Evolutionary conservation across 2,888 invertebrate species (phyloP), one percentile per base, ranked within the genome.

Genomic region (Macrosoma leucophasiata): DNA sequence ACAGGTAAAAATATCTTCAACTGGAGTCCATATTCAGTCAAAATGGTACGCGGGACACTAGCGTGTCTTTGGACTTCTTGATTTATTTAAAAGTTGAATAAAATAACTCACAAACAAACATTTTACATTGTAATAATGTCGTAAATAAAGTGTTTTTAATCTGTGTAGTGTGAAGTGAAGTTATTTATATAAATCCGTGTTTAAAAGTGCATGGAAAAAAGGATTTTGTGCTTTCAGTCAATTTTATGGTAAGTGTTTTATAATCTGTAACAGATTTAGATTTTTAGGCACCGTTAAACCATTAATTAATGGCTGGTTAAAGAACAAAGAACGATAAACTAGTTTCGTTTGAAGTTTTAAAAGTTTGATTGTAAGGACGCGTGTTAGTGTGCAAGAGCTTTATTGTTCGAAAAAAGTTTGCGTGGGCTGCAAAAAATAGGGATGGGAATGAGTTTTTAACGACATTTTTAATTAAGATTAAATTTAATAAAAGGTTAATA

Each of bases 1-100:
- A 58, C 82, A 84, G 82, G 82, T 81, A 84, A 81, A 82, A 77
- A 77, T 78, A 77, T 73, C 70, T 74, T 58, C 53, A 49, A 53
- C 56, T 57, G 50, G 54, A 62, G 48, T 65, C 58, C 57, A 48
- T 40, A 58, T 49, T 58, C 74, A 82, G 81, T 82, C 61, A 63
- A 70, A 72, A 70, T 58, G 66, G 62, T 69, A 61, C 69, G 73
- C 70, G 58, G 43, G 26, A 25, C 45, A 54, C 42, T 39, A 41
- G 59, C 51, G 62, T 69, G 41, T 39, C 33, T 22, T n/a, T n/a
- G n/a, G n/a, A n/a, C n/a, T n/a, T n/a, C n/a, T n/a, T n/a, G n/a
- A n/a, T n/a, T n/a, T n/a, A n/a, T n/a, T n/a, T n/a, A n/a, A n/a
- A n/a, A n/a, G 12, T 12, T 28, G n/a, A 19, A 13, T 28, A 8